Evolutionary conservation across 1,140 invertebrate species (phyloP), one percentile per base, ranked within the genome.

Genomic region (Drosophila aff.): DNA sequence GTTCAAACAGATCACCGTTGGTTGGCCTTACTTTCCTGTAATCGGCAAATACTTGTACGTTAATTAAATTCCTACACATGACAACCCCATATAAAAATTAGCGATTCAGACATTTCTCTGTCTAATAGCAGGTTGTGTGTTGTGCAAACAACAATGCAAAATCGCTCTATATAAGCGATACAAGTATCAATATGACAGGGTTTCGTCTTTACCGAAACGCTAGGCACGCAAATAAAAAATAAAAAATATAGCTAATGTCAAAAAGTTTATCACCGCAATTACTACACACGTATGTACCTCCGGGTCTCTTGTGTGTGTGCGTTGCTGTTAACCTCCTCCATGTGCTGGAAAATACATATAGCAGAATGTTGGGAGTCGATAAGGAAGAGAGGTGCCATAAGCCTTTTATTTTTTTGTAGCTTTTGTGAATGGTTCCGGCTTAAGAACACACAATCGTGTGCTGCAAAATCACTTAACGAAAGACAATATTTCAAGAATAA

Each of bases 251-350:
- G 40, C 76, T 77, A 67, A 73, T 80, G 83, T 86, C 83, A 86
- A 49, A 74, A 87, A 87, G 83, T 86, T 86, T 86, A 86, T 86
- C 83, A 79, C 71, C 50, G 66, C 74, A 71, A 83, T 83, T 83
- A 79, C 76, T 83, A 79, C 76, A 52, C 57, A 67, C 23, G 43
- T 33, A 2, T 33, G 31, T 61, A 68, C 15, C 13, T 16, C 13
- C 8, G 18, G 10, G 33, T 38, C 4, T 31, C 33, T 33, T 11
- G 38, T 60, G 23, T 66, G 55, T 66, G 41, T 6, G 28, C 11
- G 23, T 49, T 26, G 47, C 10, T n/a, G n/a, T 44, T 36, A 57
- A 68, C 58, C 61, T 50, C 31, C 31, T 23, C 28, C 50, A 40
- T 66, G 41, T 38, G 59, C 68, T 63, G 41, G 47, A 23, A 38